phyloP scores from a whole-genome alignment of 1,140 invertebrate species.

The Anastrepha obliqua region DNA sequence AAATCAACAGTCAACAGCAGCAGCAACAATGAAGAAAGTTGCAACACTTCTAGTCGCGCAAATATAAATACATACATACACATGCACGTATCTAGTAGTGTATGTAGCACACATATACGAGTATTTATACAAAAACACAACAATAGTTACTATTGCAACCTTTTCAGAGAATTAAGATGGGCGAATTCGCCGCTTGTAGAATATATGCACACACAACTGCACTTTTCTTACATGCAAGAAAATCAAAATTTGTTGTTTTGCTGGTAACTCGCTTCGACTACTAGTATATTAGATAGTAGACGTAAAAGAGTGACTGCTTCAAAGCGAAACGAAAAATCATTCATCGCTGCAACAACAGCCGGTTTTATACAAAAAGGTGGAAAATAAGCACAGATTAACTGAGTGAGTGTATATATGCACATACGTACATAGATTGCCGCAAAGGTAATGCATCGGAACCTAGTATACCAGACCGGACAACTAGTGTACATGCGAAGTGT shows the following conservation, averaged over 20 bases:
- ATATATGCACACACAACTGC: background rate
- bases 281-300: background rate
- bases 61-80: background rate
- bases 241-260: conserved; percentile 6
- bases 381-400: background rate
- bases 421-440: background rate
- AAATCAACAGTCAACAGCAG: conserved; percentile 36
- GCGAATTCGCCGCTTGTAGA: background rate
- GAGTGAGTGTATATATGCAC: background rate
- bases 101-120: background rate
- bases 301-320: background rate
- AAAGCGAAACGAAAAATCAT: conserved; percentile 1
- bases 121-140: background rate
- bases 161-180: background rate
- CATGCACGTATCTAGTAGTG: background rate
- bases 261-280: background rate
- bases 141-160: background rate
- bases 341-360: background rate
- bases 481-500: background rate
- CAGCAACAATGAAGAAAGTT: conserved; percentile 52
- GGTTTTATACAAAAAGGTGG: background rate
- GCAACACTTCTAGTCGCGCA: conserved; percentile 43
- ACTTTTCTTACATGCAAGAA: background rate
- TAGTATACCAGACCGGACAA: background rate
- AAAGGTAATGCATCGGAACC: too few species aligned